A percentile compares a stretch with the other conserved stretches of the same genome.
Conservation (phyloP, 2,113 vertebrate species). For the Hystrix brachyura region DNA sequence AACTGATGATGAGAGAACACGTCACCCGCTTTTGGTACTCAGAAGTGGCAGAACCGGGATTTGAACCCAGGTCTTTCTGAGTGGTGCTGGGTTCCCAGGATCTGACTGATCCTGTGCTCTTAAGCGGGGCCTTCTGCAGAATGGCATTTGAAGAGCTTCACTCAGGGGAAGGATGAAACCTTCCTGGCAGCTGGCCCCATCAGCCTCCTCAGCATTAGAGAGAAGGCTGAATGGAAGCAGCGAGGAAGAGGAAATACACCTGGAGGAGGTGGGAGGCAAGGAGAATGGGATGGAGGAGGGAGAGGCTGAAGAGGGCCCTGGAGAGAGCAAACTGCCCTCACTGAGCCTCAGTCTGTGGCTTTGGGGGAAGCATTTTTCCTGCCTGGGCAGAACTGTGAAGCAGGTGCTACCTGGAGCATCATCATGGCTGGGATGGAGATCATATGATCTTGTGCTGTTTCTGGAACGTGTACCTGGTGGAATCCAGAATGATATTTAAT, state of each 20-base stretch:
- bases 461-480: not conserved
- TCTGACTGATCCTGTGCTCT: not conserved
- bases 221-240: not conserved
- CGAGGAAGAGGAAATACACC: not conserved
- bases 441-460: not conserved
- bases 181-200: not conserved
- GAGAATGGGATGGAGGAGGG: not conserved
- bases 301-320: not conserved
- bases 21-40: not conserved
- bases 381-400: not conserved
- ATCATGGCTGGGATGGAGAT: not conserved
- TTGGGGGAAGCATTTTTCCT: not conserved
- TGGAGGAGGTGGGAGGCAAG: not conserved
- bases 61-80: conserved; percentile 3
- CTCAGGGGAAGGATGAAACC: not conserved
- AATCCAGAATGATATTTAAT: not conserved
- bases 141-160: not conserved
- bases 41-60: not conserved
- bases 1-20: not conserved
- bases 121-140: not conserved
- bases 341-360: not conserved
- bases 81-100: not conserved
- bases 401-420: not conserved
- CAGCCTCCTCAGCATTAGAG: not conserved
- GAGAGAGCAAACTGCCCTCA: not conserved